A percentile compares a stretch with the other conserved stretches of the same genome.
These are phyloP conservation scores for Synodontis membranacea DNA, from an alignment of 2,113 vertebrate species.

Conservation along the genomic window DNA sequence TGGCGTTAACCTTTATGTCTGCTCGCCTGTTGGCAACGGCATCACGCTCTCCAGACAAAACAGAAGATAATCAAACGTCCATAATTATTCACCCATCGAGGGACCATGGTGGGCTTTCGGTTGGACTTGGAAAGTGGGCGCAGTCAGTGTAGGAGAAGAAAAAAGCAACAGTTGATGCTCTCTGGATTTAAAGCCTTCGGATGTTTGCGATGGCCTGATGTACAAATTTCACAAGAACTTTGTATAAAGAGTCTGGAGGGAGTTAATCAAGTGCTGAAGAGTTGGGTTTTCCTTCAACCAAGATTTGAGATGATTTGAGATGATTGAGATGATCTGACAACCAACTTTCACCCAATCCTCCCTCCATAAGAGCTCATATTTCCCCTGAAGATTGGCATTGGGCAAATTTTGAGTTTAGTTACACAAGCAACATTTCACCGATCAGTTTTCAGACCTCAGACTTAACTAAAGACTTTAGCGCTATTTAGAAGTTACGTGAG, in stretches of 20 bases:
- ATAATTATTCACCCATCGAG: constrained; percentile 73
- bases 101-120: constrained; percentile 59
- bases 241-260: neutral
- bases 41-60: constrained; percentile 68
- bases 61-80: constrained; percentile 75
- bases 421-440: neutral
- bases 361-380: neutral
- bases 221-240: constrained; percentile 12
- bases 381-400: neutral
- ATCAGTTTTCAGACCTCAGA: neutral
- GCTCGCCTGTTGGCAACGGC: constrained; percentile 65
- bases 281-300: neutral
- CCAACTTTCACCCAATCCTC: neutral
- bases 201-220: constrained; percentile 9
- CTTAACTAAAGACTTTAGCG: neutral
- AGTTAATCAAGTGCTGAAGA: neutral
- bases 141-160: constrained; percentile 50
- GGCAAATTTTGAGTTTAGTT: neutral
- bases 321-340: neutral
- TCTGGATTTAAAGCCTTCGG: constrained; percentile 21
- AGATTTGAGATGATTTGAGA: neutral
- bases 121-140: constrained; percentile 46
- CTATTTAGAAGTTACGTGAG: neutral
- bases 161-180: neutral
- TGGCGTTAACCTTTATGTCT: constrained; percentile 69